Conservation (phyloP, 2,797 vertebrate genomes). For the Spinibarbus caldwelli region DNA sequence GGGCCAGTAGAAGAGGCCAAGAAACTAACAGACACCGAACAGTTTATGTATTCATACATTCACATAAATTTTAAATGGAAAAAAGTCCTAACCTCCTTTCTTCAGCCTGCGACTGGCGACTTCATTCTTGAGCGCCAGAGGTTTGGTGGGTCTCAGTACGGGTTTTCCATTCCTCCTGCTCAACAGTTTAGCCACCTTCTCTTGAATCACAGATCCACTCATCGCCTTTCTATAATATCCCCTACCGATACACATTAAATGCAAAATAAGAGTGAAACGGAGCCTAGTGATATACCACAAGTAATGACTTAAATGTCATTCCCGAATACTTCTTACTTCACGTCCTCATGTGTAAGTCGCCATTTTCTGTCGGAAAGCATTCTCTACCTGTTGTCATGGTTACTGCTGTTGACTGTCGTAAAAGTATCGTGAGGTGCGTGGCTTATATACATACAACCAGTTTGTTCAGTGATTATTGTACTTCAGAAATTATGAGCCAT, state of each 20-base stretch:
- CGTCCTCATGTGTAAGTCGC: slow-evolving; percentile 37
- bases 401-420: slow-evolving; percentile 50
- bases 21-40: not conserved
- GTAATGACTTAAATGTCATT: not conserved
- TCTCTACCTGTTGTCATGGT: slow-evolving; percentile 41
- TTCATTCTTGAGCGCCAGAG: slow-evolving; percentile 78
- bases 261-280: not conserved
- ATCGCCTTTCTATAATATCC: slow-evolving; percentile 68
- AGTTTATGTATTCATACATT: not conserved
- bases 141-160: slow-evolving; percentile 74
- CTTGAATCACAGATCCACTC: slow-evolving; percentile 64
- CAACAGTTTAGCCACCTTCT: slow-evolving; percentile 74
- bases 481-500: not conserved
- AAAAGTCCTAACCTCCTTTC: slow-evolving; percentile 77
- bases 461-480: not conserved
- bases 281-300: not conserved
- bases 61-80: not conserved
- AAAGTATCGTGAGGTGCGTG: slow-evolving; percentile 37
- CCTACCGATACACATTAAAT: not conserved
- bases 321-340: not conserved
- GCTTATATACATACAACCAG: too few species aligned
- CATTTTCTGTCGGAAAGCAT: slow-evolving; percentile 57
- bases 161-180: slow-evolving; percentile 72
- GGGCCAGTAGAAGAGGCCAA: not conserved
- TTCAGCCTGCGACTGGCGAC: slow-evolving; percentile 79